These are phyloP conservation scores for Andinoacara biseriatus DNA, from an alignment of 2,113 vertebrate species.

Conservation along the genomic window DNA sequence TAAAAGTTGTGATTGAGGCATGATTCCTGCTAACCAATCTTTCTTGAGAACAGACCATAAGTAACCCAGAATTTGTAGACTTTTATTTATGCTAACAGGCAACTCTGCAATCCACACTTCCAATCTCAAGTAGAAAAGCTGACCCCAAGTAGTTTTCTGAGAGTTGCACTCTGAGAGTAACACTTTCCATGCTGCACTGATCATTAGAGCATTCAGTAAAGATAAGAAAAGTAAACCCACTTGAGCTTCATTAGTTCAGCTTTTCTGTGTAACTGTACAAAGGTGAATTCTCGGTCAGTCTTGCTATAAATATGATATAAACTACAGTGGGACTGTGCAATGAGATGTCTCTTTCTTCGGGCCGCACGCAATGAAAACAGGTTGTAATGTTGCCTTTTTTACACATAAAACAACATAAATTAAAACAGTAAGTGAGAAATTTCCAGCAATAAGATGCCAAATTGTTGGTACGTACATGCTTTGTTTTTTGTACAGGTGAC, in stretches of 20 bases:
- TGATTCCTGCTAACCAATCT: background rate
- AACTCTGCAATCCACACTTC: conserved; percentile 3
- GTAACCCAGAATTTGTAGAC: background rate
- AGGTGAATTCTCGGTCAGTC: background rate
- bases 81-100: background rate
- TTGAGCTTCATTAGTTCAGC: background rate
- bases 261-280: background rate
- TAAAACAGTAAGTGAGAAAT: background rate
- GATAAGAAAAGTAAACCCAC: background rate
- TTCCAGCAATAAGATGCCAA: background rate
- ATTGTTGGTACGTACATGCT: background rate
- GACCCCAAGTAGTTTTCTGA: background rate
- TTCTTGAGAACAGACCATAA: background rate
- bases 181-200: background rate
- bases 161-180: background rate
- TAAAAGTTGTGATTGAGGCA: background rate
- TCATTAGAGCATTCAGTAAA: background rate
- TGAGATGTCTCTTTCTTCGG: background rate
- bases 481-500: background rate
- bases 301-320: background rate
- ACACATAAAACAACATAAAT: background rate
- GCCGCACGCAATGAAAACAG: background rate
- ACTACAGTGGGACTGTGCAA: background rate
- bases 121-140: background rate
- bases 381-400: background rate